Evolutionary conservation across 2,888 invertebrate genomes (phyloP), one percentile per base, ranked within the genome.

Genomic region (Spilosoma lubricipeda): DNA sequence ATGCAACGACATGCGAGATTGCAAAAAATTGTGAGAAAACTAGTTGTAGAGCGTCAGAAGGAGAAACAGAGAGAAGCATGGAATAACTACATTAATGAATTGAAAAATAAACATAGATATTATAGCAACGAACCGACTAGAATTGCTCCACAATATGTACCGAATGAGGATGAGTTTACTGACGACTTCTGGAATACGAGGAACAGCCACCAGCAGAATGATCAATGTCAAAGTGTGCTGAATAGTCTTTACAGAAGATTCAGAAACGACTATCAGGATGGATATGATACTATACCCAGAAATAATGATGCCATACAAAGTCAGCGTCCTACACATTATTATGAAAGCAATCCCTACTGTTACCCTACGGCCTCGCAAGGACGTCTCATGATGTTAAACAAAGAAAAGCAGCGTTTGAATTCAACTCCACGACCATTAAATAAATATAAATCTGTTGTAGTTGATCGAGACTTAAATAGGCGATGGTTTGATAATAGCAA

Each of bases 61-160:
- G 91, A 93, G 75, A 93, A 90, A 80, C 86, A 91, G 70, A 86
- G 82, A 67, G 89, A 91, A 74, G 80, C 86, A 2, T 93, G 93
- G 92, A 91, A 93, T 77, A 93, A 91, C 72, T 93, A 91, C 67
- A 91, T 95, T n/a, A 91, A 92, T 65, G 85, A 90, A 59, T 83
- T 93, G 56, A 92, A 90, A 77, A 90, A 86, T 73, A 94, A 90
- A 81, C 90, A 93, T 70, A 74, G 72, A 42, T 77, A 82, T 74
- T 77, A 80, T n/a, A 82, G 75, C 65, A 79, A 79, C 70, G 74
- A 78, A 75, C 79, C 73, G 27, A 77, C 27, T 67, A 80, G 39
- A 68, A 85, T 78, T 72, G 67, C 72, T 7, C 81, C 79, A n/a
- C 77, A 80, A 66, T 84, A 77, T 39, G 76, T 75, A n/a, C 75